Evolutionary conservation across 2,113 vertebrate species (phyloP).

Genomic region (Paramormyrops kingsleyae): DNA sequence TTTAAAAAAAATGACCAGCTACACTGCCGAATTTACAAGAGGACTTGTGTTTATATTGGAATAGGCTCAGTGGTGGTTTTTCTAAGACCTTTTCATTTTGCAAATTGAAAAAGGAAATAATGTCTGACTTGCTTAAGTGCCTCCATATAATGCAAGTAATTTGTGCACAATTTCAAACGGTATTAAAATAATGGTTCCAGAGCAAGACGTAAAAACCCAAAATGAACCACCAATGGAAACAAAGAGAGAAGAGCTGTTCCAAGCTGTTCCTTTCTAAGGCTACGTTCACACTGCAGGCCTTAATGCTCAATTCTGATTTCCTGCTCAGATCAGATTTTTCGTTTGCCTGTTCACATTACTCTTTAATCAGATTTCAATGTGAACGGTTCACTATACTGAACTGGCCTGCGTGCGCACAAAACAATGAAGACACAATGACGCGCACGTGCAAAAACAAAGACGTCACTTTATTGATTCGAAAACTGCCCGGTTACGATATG

Average conservation of each 20-base stretch:
- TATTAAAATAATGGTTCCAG: not conserved
- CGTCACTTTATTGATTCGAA: too few relatives aligned
- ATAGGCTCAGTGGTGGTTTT: not conserved
- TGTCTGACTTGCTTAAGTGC: not conserved
- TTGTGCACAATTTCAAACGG: not conserved
- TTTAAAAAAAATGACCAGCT: constrained; percentile 16
- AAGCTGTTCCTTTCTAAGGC: not conserved
- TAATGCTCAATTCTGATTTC: too few relatives aligned
- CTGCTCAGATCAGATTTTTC: too few relatives aligned
- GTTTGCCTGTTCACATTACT: too few relatives aligned
- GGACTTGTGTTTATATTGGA: not conserved
- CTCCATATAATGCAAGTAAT: not conserved
- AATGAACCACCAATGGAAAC: constrained; percentile 5
- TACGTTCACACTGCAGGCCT: too few relatives aligned
- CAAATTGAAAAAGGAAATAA: not conserved
- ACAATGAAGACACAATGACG: too few relatives aligned
- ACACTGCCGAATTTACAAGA: not conserved
- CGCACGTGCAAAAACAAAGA: too few relatives aligned
- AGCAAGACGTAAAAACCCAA: not conserved
- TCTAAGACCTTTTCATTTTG: not conserved
- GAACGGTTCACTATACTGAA: too few relatives aligned
- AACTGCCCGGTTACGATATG: too few relatives aligned
- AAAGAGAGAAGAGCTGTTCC: not conserved
- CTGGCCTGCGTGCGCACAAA: too few relatives aligned
- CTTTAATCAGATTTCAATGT: too few relatives aligned